Evolutionary conservation across 2,888 invertebrate species (phyloP).

Genomic region (Cephus rjabovi): DNA sequence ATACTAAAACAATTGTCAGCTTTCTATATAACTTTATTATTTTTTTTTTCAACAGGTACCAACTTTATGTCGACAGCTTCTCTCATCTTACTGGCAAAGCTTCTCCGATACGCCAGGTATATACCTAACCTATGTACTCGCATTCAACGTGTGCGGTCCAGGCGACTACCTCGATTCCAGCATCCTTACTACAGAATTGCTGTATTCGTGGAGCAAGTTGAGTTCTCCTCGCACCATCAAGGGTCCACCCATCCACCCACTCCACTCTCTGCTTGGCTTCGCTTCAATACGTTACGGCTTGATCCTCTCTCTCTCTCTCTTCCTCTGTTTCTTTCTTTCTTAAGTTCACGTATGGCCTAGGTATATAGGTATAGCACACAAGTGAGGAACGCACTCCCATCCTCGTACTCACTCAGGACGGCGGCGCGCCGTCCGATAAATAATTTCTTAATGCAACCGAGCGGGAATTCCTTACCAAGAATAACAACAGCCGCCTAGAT

Average conservation of each 20-base stretch:
- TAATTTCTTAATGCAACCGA: conserved; percentile 9
- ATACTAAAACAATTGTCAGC: neutral
- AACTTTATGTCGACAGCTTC: neutral
- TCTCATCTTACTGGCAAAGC: neutral
- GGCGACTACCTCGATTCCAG: neutral
- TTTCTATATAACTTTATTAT: neutral
- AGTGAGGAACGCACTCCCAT: neutral
- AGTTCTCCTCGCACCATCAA: neutral
- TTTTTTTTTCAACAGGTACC: neutral
- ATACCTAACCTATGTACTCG: neutral
- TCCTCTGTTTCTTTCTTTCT: neutral
- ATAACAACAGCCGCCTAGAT: conserved; percentile 9
- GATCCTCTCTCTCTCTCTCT: neutral
- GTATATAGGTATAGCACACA: neutral
- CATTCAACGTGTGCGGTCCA: conserved; percentile 6
- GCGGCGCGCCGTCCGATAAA: conserved; percentile 3
- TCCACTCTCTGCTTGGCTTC: neutral
- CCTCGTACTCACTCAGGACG: neutral
- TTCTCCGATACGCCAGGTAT: neutral
- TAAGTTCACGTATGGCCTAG: neutral
- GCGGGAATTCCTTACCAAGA: conserved; percentile 7
- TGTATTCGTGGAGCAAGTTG: neutral
- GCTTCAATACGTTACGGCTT: neutral
- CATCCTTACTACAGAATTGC: neutral
- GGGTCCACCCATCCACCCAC: neutral